Evolutionary conservation across 2,888 invertebrate species (phyloP).

Genomic region (Ferrisia virgata): DNA sequence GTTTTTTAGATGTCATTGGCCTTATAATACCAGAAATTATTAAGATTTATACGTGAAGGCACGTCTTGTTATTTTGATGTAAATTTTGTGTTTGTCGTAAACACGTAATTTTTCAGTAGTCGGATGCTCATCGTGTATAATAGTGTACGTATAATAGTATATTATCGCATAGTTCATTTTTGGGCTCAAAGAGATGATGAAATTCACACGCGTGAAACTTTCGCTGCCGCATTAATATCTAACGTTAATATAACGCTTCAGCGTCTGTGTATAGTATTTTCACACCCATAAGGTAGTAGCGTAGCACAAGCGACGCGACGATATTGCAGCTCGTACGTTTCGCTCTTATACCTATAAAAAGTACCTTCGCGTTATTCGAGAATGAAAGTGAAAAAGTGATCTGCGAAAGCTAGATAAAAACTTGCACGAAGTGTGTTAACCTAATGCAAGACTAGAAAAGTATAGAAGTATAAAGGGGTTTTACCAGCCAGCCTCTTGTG

Average conservation of each 20-base stretch:
- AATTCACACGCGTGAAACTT: neutral
- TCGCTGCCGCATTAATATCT: neutral
- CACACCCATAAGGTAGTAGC: too few species aligned
- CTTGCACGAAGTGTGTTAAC: neutral
- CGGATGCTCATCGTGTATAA: too few species aligned
- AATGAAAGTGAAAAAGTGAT: slow-evolving; percentile 7
- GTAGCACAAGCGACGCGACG: too few species aligned
- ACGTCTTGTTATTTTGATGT: neutral
- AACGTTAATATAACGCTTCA: neutral
- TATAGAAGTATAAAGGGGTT: neutral
- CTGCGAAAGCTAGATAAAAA: slow-evolving; percentile 14
- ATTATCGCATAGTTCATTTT: too few species aligned
- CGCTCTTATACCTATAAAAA: too few species aligned
- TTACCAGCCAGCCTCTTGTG: neutral
- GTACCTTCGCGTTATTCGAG: neutral
- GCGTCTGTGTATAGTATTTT: too few species aligned
- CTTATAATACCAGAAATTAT: neutral
- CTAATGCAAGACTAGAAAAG: neutral
- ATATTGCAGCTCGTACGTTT: too few species aligned
- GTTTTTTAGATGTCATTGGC: neutral
- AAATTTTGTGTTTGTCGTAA: slow-evolving; percentile 4
- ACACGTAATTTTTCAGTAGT: neutral
- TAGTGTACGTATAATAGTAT: too few species aligned
- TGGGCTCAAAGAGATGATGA: neutral
- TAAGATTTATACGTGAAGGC: neutral